These are phyloP conservation scores for Drosophila pachea DNA, from an alignment of 1,140 invertebrate genomes.

Conservation along the genomic window DNA sequence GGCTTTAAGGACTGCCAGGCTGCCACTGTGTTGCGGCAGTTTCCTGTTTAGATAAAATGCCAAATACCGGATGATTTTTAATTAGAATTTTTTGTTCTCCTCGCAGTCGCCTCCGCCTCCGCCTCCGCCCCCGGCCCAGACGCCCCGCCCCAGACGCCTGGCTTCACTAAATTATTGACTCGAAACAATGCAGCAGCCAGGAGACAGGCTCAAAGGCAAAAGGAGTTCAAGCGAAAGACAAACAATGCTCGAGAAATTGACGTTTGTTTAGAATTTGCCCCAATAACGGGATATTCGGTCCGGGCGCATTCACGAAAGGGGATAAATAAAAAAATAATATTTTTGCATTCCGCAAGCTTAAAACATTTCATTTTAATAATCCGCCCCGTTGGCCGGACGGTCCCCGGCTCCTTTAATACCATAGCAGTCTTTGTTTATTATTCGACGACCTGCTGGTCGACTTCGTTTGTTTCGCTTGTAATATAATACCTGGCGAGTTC, in stretches of 20 bases:
- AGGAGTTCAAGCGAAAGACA: constrained; percentile 38
- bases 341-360: constrained; percentile 52
- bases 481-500: constrained; percentile 62
- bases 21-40: constrained; percentile 24
- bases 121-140: neutral
- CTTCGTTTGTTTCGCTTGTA: constrained; percentile 33
- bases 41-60: constrained; percentile 72
- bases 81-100: constrained; percentile 61
- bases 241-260: constrained; percentile 35
- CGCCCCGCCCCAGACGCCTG: too few relatives aligned
- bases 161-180: constrained; percentile 52
- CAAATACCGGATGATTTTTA: constrained; percentile 76
- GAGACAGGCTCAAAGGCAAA: constrained; percentile 20
- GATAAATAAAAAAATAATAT: neutral
- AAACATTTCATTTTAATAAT: constrained; percentile 74
- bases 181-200: constrained; percentile 51
- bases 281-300: neutral
- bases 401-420: constrained; percentile 17
- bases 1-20: neutral
- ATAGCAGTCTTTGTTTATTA: constrained; percentile 27
- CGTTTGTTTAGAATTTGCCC: constrained; percentile 2
- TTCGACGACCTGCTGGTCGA: constrained; percentile 30
- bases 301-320: too few relatives aligned
- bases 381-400: constrained; percentile 31
- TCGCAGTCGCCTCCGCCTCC: neutral